phyloP scores from a whole-genome alignment of 1,140 invertebrate species.

The Atta colombica region DNA sequence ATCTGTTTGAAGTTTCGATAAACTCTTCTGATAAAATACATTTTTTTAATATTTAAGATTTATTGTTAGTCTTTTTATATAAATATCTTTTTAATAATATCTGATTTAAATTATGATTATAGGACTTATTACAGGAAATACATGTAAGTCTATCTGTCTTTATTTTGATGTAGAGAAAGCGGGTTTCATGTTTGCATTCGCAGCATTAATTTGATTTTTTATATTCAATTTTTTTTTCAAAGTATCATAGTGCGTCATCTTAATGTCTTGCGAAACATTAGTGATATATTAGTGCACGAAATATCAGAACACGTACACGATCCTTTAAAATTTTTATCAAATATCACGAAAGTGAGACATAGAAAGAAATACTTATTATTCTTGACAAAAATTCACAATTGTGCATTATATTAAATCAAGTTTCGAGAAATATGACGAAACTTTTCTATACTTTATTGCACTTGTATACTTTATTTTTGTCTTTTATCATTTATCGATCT shows the following conservation, averaged over 20 bases:
- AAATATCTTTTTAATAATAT: background rate
- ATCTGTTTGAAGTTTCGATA: background rate
- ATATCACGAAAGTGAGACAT: background rate
- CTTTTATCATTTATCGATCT: background rate
- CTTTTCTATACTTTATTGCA: background rate
- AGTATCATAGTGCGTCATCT: background rate
- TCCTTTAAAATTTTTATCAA: slow-evolving; percentile 21
- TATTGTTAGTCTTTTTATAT: background rate
- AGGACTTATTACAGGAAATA: background rate
- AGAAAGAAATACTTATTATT: background rate
- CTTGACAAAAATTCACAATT: slow-evolving; percentile 1
- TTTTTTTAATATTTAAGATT: slow-evolving; percentile 1
- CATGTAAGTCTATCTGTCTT: background rate
- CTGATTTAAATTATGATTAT: slow-evolving; percentile 1
- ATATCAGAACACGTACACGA: background rate
- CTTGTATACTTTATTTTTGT: background rate
- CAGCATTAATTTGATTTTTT: background rate
- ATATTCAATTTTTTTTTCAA: background rate
- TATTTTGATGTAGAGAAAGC: slow-evolving; percentile 1
- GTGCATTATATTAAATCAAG: background rate
- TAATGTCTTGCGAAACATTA: background rate
- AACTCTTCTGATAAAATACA: background rate
- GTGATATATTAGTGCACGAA: background rate
- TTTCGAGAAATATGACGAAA: background rate
- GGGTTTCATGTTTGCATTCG: background rate